Percentiles rank a stretch among this genome's conserved stretches.
These are phyloP conservation scores for Tupaia tana DNA, from an alignment of 2,113 vertebrate genomes.

Conservation along the genomic window DNA sequence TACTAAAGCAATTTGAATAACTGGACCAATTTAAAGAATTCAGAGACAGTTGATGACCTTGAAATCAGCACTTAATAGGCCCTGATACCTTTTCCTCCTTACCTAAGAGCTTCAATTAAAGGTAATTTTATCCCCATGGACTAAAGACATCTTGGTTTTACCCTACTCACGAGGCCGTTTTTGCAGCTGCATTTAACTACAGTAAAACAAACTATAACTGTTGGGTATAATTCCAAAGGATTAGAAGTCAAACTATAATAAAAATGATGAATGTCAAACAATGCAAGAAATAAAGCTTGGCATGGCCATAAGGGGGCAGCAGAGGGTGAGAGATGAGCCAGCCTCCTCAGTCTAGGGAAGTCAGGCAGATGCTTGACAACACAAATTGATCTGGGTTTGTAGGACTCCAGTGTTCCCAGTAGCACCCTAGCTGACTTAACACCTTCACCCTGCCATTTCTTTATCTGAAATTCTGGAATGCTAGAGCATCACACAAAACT, in stretches of 20 bases:
- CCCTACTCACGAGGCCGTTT: neutral
- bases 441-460: neutral
- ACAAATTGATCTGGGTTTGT: neutral
- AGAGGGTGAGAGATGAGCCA: neutral
- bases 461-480: neutral
- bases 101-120: neutral
- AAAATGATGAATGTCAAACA: neutral
- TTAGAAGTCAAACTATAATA: neutral
- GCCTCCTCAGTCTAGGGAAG: rapidly evolving
- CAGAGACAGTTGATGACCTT: neutral
- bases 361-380: rapidly evolving
- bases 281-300: neutral
- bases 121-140: neutral
- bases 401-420: neutral
- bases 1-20: neutral
- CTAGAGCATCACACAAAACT: neutral
- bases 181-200: neutral
- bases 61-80: neutral
- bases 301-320: neutral
- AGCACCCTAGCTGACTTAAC: neutral
- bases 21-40: neutral
- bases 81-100: constrained; percentile 12
- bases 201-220: neutral
- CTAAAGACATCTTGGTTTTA: constrained; percentile 28
- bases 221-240: neutral